phyloP scores from a whole-genome alignment of 2,888 invertebrate species.

The Cosmia trapezina region DNA sequence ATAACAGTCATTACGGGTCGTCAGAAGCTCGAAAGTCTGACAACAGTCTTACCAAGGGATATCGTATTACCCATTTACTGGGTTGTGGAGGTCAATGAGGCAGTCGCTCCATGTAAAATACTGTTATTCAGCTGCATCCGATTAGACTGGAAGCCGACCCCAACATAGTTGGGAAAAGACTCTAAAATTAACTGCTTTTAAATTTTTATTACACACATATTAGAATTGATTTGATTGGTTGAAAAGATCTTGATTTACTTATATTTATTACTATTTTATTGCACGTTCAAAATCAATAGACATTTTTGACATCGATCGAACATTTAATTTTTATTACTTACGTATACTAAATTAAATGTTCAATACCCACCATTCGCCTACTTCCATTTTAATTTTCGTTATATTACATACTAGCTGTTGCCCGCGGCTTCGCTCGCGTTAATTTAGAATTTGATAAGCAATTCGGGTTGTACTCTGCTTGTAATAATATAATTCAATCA shows the following conservation, averaged over 20 bases:
- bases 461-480: too few species aligned
- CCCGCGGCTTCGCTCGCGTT: too few species aligned
- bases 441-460: too few species aligned
- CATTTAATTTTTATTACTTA: conserved; percentile 18
- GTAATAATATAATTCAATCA: too few species aligned
- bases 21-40: not conserved
- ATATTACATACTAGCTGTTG: conserved; percentile 15
- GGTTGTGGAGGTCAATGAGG: not conserved
- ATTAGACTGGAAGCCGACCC: not conserved
- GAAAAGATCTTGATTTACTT: not conserved
- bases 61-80: not conserved
- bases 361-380: conserved; percentile 3
- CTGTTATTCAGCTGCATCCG: not conserved
- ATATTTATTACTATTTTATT: conserved; percentile 39
- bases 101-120: not conserved
- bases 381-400: conserved; percentile 13
- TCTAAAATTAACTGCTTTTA: not conserved
- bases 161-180: not conserved
- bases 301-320: conserved; percentile 18
- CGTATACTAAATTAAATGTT: conserved; percentile 41
- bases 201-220: not conserved
- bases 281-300: conserved; percentile 30
- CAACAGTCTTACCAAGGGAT: not conserved
- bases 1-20: not conserved
- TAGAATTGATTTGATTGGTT: not conserved